These are phyloP conservation scores for Scaptodrosophila lebanonensis DNA, from an alignment of 1,140 invertebrate genomes.

Conservation along the genomic window DNA sequence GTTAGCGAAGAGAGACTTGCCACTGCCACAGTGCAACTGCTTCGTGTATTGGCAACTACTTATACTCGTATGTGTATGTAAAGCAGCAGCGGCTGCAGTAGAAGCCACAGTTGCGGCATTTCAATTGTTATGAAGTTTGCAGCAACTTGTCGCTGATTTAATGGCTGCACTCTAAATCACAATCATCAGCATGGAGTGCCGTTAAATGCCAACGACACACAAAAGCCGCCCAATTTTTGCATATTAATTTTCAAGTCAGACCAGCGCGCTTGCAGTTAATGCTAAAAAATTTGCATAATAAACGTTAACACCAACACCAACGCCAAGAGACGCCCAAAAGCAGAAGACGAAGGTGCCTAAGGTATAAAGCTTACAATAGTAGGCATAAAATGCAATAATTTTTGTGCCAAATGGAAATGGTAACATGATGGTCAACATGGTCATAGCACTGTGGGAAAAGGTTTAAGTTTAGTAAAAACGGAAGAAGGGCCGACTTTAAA, in stretches of 20 bases:
- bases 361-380: no score
- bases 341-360: no score
- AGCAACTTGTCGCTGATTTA: no score
- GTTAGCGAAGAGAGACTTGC: slow-evolving; percentile 53
- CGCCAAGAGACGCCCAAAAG: no score
- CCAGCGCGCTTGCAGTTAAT: slow-evolving; percentile 55
- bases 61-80: no score
- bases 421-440: slow-evolving; percentile 19
- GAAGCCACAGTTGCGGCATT: slow-evolving; percentile 9
- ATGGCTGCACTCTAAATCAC: slow-evolving; percentile 66
- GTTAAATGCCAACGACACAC: slow-evolving; percentile 43
- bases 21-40: no score
- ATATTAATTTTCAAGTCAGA: slow-evolving; percentile 71
- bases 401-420: slow-evolving; percentile 38
- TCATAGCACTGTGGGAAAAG: no score
- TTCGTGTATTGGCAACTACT: no score
- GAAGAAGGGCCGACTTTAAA: no score
- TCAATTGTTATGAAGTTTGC: slow-evolving; percentile 60
- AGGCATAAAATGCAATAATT: slow-evolving; percentile 61
- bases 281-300: slow-evolving; percentile 74
- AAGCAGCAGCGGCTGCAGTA: slow-evolving; percentile 44
- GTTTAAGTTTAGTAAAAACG: no score
- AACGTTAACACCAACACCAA: slow-evolving; percentile 64
- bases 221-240: slow-evolving; percentile 25
- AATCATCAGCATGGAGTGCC: slow-evolving; percentile 72